Conservation (phyloP, 2,888 invertebrate genomes). For the Germaria angustata region DNA sequence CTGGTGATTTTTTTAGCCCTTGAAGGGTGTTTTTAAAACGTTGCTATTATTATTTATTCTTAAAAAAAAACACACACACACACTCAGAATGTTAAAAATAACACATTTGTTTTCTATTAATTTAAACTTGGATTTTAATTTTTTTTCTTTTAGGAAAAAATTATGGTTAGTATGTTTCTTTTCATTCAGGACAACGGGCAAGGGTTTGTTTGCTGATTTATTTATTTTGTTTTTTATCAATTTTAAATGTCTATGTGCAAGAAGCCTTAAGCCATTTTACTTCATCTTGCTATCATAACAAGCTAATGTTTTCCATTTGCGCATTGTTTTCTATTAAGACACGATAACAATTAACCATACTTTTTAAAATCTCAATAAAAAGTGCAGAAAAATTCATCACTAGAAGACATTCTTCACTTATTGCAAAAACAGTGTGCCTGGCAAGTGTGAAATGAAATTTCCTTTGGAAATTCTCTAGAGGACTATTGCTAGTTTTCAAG, state of each 20-base stretch:
- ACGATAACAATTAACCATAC: constrained; percentile 71
- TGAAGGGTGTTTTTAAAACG: constrained; percentile 11
- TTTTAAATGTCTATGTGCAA: constrained; percentile 33
- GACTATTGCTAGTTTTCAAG: too few relatives aligned
- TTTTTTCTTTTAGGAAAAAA: not conserved
- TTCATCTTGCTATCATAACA: constrained; percentile 77
- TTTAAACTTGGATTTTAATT: constrained; percentile 13
- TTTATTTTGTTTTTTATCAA: constrained; percentile 31
- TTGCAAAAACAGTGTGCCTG: constrained; percentile 25
- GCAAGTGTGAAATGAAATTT: not conserved
- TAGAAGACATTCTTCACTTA: constrained; percentile 31
- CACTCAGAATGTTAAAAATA: constrained; percentile 9
- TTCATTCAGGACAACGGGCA: not conserved
- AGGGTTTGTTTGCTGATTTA: constrained; percentile 9
- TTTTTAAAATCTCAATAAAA: constrained; percentile 21
- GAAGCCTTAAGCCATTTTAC: constrained; percentile 72
- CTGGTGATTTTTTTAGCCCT: not conserved
- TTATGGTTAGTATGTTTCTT: not conserved
- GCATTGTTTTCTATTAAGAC: constrained; percentile 72
- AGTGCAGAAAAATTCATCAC: constrained; percentile 14
- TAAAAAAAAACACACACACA: not conserved
- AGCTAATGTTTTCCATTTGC: constrained; percentile 63
- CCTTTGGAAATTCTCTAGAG: too few relatives aligned
- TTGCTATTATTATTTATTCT: constrained; percentile 13
- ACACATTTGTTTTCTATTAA: constrained; percentile 48